Conservation (phyloP, 2,888 invertebrate species). For the Incurvaria masculella region DNA sequence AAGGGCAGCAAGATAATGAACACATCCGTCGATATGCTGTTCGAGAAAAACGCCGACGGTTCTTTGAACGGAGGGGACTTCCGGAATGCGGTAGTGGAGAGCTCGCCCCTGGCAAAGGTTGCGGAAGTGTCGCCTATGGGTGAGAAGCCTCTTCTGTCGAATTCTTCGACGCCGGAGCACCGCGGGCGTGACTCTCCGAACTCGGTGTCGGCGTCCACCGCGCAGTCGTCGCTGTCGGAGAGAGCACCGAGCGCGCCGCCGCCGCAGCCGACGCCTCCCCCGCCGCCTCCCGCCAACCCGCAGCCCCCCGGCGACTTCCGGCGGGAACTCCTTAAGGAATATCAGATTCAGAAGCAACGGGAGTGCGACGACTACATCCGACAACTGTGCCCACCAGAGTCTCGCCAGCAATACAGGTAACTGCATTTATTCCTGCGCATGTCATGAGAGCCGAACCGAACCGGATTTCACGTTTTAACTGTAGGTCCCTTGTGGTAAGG, state of each 20-base stretch:
- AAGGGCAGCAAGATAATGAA: slow-evolving; percentile 82
- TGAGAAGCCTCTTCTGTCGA: slow-evolving; percentile 24
- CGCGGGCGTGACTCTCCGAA: slow-evolving; percentile 64
- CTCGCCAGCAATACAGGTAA: slow-evolving; percentile 40
- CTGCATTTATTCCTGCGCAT: no score
- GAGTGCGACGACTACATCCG: slow-evolving; percentile 49
- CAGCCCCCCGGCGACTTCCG: slow-evolving; percentile 27
- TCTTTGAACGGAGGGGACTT: slow-evolving; percentile 67
- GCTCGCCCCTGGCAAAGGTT: neutral
- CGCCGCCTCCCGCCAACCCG: slow-evolving; percentile 26
- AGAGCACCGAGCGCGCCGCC: slow-evolving; percentile 29
- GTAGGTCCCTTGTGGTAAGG: no score
- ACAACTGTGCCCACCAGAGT: slow-evolving; percentile 40
- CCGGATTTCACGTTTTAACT: no score
- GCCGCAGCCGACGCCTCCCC: slow-evolving; percentile 20
- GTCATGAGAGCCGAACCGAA: no score
- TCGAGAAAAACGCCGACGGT: slow-evolving; percentile 76
- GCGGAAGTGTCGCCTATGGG: neutral
- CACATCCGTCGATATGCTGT: slow-evolving; percentile 85
- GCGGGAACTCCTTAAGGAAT: slow-evolving; percentile 75
- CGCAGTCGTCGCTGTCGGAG: slow-evolving; percentile 39
- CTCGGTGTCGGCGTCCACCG: slow-evolving; percentile 58
- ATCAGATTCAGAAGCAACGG: slow-evolving; percentile 73
- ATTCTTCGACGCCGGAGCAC: slow-evolving; percentile 68
- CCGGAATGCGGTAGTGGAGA: slow-evolving; percentile 39